Evolutionary conservation across 2,888 invertebrate species (phyloP).

Genomic region (Lordiphosa andalusiaca): DNA sequence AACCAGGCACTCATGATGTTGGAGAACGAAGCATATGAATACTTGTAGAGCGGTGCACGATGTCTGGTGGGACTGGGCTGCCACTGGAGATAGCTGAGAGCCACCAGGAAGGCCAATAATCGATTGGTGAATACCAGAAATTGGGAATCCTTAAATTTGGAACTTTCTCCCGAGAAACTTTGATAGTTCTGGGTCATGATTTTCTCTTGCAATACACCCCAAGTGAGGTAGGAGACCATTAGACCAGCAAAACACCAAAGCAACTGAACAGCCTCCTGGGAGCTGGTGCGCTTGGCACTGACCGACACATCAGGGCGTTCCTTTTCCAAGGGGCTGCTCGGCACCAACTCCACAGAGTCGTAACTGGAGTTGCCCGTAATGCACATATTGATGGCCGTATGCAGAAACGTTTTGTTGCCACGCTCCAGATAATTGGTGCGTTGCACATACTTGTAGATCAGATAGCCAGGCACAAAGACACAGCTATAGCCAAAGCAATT

Average conservation of each 20-base stretch:
- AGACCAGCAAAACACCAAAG: conserved; percentile 92
- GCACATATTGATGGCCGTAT: conserved; percentile 76
- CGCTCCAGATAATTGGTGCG: conserved; percentile 90
- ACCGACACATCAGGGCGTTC: conserved; percentile 35
- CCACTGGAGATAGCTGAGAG: conserved; percentile 84
- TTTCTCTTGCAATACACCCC: conserved; percentile 98
- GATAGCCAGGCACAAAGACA: conserved; percentile 91
- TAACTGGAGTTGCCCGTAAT: conserved; percentile 74
- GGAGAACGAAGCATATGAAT: conserved; percentile 96
- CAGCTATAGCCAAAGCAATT: conserved; percentile 94
- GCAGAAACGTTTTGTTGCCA: conserved; percentile 69
- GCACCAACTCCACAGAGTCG: conserved; percentile 76
- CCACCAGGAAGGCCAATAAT: conserved; percentile 89
- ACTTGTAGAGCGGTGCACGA: conserved; percentile 94
- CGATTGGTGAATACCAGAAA: conserved; percentile 98
- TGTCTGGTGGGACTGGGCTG: conserved; percentile 84
- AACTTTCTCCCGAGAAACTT: conserved; percentile 83
- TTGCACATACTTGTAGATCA: conserved; percentile 90
- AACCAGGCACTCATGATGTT: conserved; percentile 99
- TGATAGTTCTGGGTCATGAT: conserved; percentile 95
- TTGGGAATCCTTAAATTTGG: conserved; percentile 94
- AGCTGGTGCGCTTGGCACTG: conserved; percentile 80
- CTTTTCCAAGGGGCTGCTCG: conserved; percentile 7
- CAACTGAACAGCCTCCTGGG: conserved; percentile 84
- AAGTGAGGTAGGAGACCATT: conserved; percentile 94